Conservation (phyloP, 53 echinoderm and acorn worm species). For the Hippasteria phrygiana region DNA sequence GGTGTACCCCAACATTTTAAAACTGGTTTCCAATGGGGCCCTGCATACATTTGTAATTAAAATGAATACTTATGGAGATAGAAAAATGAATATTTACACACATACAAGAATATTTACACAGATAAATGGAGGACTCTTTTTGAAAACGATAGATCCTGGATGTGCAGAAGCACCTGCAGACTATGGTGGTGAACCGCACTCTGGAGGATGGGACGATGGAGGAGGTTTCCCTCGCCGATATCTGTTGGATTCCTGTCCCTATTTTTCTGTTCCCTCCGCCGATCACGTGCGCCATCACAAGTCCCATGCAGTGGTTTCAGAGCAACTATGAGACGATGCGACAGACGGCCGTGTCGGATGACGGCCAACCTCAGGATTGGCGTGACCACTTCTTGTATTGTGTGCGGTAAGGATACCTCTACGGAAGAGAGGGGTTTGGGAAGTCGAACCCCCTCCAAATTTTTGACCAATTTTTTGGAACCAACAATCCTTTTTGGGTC, state of each 20-base stretch:
- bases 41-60: too few relatives aligned
- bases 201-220: conserved; percentile 47
- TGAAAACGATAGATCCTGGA: conserved; percentile 41
- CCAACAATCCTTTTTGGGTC: too few relatives aligned
- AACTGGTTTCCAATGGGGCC: too few relatives aligned
- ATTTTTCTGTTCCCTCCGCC: not conserved
- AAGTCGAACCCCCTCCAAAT: too few relatives aligned
- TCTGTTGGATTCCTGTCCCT: conserved; percentile 83
- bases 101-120: too few relatives aligned
- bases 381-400: conserved; percentile 94
- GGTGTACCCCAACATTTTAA: too few relatives aligned
- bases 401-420: conserved; percentile 72
- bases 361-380: conserved; percentile 77
- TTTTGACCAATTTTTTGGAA: too few relatives aligned
- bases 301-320: conserved; percentile 82
- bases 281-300: conserved; percentile 73
- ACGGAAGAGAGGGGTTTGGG: too few relatives aligned
- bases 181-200: conserved; percentile 38
- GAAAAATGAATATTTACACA: too few relatives aligned
- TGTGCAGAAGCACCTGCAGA: conserved; percentile 58
- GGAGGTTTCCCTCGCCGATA: conserved; percentile 62
- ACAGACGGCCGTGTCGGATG: conserved; percentile 46
- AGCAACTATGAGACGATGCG: conserved; percentile 63
- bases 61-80: too few relatives aligned
- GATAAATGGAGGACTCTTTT: not conserved